A percentile compares a stretch with the other conserved stretches of the same genome.
Conservation (phyloP, 2,797 vertebrate species). For the Phrynocephalus vlangalii region DNA sequence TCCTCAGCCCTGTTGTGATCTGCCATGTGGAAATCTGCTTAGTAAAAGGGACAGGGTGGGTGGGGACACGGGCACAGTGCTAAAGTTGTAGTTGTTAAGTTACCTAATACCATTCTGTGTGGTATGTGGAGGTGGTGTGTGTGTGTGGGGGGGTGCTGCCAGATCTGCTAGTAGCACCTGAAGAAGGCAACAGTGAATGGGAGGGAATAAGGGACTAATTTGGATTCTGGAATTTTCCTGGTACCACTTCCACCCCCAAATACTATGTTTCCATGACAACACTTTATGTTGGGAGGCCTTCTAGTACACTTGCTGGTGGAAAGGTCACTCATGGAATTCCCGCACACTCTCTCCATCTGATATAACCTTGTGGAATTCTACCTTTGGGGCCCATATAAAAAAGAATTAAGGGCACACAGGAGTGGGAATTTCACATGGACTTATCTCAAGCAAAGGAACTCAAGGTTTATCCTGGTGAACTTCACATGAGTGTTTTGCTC, state of each 20-base stretch:
- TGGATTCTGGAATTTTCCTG: conserved; percentile 19
- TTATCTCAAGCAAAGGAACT: background rate
- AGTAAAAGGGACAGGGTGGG: background rate
- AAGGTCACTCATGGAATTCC: background rate
- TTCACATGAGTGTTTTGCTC: background rate
- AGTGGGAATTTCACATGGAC: background rate
- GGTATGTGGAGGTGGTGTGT: background rate
- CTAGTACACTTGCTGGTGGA: background rate
- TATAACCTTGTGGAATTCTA: background rate
- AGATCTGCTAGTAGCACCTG: background rate
- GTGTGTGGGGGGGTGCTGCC: background rate
- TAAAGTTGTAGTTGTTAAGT: background rate
- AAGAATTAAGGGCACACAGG: background rate
- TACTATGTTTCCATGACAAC: conserved; percentile 40
- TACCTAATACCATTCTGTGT: background rate
- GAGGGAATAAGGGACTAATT: conserved; percentile 15
- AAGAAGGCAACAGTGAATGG: too few species aligned
- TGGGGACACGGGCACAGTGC: background rate
- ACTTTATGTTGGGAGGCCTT: conserved; percentile 12
- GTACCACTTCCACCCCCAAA: conserved; percentile 42
- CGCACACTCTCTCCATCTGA: background rate
- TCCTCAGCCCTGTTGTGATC: background rate
- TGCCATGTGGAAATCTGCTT: background rate
- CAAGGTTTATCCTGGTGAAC: background rate
- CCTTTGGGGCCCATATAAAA: background rate